Evolutionary conservation across 2,888 invertebrate species (phyloP).

Genomic region (Temnothorax rugatulus): DNA sequence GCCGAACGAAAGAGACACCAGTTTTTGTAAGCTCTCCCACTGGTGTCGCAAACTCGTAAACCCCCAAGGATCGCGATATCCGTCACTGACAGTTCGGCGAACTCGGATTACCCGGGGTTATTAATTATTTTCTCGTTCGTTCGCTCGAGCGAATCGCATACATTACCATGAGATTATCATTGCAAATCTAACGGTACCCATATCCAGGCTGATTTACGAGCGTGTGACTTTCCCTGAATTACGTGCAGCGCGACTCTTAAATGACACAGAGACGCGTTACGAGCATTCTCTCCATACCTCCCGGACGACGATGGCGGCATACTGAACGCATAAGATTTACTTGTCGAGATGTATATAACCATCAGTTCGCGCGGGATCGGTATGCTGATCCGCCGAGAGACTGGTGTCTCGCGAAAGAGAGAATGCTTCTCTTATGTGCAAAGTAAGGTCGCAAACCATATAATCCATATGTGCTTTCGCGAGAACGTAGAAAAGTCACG

Average conservation of each 20-base stretch:
- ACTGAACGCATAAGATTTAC: conserved; percentile 10
- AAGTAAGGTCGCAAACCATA: conserved; percentile 17
- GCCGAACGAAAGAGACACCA: conserved; percentile 39
- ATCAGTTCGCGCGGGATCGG: conserved; percentile 8
- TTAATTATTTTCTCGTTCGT: conserved; percentile 77
- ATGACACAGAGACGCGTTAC: conserved; percentile 54
- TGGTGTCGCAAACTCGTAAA: conserved; percentile 65
- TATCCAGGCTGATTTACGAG: conserved; percentile 76
- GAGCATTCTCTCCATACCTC: conserved; percentile 2
- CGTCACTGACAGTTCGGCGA: conserved; percentile 66
- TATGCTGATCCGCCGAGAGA: conserved; percentile 8
- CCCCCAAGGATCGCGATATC: conserved; percentile 62
- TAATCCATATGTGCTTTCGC: not conserved
- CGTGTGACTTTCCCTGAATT: conserved; percentile 75
- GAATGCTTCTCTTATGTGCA: not conserved
- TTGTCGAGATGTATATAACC: not conserved
- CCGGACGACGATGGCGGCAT: not conserved
- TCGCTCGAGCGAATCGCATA: conserved; percentile 73
- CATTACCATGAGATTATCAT: conserved; percentile 78
- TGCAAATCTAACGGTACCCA: conserved; percentile 77
- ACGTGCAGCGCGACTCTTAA: conserved; percentile 63
- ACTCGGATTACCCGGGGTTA: conserved; percentile 62
- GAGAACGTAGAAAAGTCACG: conserved; percentile 21
- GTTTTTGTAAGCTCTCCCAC: conserved; percentile 54
- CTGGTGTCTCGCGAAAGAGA: conserved; percentile 3